phyloP scores from a whole-genome alignment of 2,797 vertebrate species.

The Betta splendens region DNA sequence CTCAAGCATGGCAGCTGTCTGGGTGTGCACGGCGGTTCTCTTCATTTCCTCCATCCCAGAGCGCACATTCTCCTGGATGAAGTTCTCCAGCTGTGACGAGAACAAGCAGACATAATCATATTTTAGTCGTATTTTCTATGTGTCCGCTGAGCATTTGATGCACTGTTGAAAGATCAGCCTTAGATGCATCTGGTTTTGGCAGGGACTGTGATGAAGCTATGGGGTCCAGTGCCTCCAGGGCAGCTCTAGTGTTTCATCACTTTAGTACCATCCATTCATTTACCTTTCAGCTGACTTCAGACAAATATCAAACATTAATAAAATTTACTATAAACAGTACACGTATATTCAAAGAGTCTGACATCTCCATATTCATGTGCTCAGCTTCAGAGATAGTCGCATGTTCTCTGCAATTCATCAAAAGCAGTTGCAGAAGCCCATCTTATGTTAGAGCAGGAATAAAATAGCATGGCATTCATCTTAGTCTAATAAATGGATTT shows the following conservation, averaged over 20 bases:
- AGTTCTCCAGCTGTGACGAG: constrained; percentile 80
- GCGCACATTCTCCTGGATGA: constrained; percentile 82
- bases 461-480: constrained; percentile 56
- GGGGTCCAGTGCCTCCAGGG: constrained; percentile 5
- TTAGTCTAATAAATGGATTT: constrained; percentile 60
- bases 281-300: constrained; percentile 22
- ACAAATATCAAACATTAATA: constrained; percentile 23
- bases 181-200: constrained; percentile 12
- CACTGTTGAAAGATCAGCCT: constrained; percentile 13
- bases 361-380: constrained; percentile 29
- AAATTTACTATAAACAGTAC: constrained; percentile 10
- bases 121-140: constrained; percentile 8
- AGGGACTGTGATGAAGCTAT: constrained; percentile 18
- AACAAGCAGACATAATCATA: constrained; percentile 24
- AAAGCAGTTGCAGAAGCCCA: constrained; percentile 32
- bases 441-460: constrained; percentile 45
- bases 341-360: constrained; percentile 9
- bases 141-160: constrained; percentile 14
- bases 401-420: constrained; percentile 53
- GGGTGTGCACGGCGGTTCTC: constrained; percentile 75
- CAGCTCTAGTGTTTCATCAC: constrained; percentile 15
- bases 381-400: constrained; percentile 31
- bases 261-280: constrained; percentile 23
- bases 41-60: constrained; percentile 81
- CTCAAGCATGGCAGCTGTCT: constrained; percentile 83